Conservation (phyloP, 2,113 vertebrate species). For the Pardalotus punctatus region DNA sequence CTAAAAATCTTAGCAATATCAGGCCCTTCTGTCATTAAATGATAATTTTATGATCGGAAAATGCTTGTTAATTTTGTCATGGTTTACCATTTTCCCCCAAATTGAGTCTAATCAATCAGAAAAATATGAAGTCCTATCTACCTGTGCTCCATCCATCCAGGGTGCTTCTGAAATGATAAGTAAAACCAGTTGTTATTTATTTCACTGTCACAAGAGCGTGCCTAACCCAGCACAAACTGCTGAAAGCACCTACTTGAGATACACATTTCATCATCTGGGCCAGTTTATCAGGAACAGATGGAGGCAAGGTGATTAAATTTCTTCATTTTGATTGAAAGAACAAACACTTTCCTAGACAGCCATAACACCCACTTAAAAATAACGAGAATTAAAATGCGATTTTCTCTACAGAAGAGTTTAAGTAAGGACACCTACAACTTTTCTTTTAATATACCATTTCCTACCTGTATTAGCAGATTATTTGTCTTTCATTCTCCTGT, state of each 20-base stretch:
- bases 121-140: neutral
- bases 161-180: neutral
- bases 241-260: neutral
- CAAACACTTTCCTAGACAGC: conserved; percentile 3
- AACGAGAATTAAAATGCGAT: neutral
- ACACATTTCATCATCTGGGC: neutral
- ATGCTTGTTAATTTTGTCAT: neutral
- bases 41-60: neutral
- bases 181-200: neutral
- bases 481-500: conserved; percentile 36
- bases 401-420: conserved; percentile 2
- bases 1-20: neutral
- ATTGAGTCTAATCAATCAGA: neutral
- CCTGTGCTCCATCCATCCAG: neutral
- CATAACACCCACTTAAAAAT: conserved; percentile 16
- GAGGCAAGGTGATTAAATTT: conserved; percentile 26
- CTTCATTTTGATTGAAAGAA: conserved; percentile 41
- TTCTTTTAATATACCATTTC: conserved; percentile 31
- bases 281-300: conserved; percentile 8
- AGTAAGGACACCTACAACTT: neutral
- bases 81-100: neutral
- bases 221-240: neutral
- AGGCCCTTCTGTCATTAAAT: neutral
- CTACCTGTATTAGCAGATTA: neutral
- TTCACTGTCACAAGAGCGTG: neutral